Base-by-base conservation (phyloP, 92 coral and sea anemone genomes). In the Epizoanthus stellaris region DNA sequence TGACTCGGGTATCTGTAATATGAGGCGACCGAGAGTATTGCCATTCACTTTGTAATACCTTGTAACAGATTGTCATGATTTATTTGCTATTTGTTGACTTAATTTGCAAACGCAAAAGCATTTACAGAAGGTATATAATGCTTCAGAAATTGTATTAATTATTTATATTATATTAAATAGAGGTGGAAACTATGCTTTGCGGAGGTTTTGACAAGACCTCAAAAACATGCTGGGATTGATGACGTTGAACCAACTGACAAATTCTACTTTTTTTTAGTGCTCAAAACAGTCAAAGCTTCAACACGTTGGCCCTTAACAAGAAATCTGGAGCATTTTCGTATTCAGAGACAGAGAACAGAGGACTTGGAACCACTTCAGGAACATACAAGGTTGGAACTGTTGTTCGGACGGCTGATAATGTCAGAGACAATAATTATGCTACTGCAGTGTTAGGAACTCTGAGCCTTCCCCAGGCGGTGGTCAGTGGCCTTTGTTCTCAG, bases 401-500 rank as follows among this genome's bases (percentile, higher is more conserved):
- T 40, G 89, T 96, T 65, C 91, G 93, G 76, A 96, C 97, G 1
- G 98, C 98, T 57, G 91, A 90, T 30, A 88, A 86, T 56, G 77
- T 83, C 76, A 87, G 89, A 68, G 92, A 92, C 74, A 82, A 73
- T 30, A 82, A 84, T 20, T 94, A 94, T 53, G 87, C 81, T n/a
- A 68, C 87, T 42, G 98, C 98, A 4, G 85, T 82, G 63, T 60
- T 89, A 60, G 99, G 97, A 49, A 80, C 85, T 57, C 77, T 96
- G 64, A 91, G 84, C 67, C 91, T 94, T 9, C 99, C 99, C 9
- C 93, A 82, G 80, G 68, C 83, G 45, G 90, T 94, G 17, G 87
- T 88, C 83, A 92, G 90, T 57, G 95, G 94, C 20, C 86, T 93
- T 57, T 96, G 98, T 87, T 90, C 96, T 25, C 95, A 89, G 70